Base-by-base conservation (phyloP, 2,888 invertebrate species). In the Melangyna quadrimaculata region DNA sequence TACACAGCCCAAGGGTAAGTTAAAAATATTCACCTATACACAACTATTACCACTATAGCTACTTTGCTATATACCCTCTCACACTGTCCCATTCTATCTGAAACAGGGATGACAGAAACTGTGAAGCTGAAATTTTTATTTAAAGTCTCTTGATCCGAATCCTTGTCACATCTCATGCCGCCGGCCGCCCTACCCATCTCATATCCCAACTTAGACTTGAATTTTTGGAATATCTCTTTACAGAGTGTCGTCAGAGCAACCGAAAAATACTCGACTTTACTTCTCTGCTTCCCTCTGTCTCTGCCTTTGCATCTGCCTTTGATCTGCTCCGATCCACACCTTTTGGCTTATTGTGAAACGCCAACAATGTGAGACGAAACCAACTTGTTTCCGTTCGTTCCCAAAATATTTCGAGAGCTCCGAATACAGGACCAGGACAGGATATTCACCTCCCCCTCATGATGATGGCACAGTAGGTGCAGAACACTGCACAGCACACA, bases 1-100 rank as follows among this genome's bases (percentile, higher is more conserved):
- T 92, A 78, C 92, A 92, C 87, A 92, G 92, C 88, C 91, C 91
- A 65, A 89, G 92, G 90, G 92, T 92, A 88, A 92, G 92, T 90
- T 87, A 67, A 75, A 70, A 75, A 65, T n/a, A n/a, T 35, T 51
- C 59, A 74, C 43, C 69, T 82, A n/a, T n/a, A 29, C 55, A 14
- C 53, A 71, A 67, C 51, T 63, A 75, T 78, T 87, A 74, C 81
- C 51, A 43, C 3, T 7, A 19, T 29, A 8, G 3, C 12, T 17
- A 40, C 51, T 4, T 5, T 12, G 29, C 32, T 19, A 27, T 59
- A n/a, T 40, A 17, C 17, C n/a, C 63, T 55, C 45, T 43, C 63
- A 51, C 19, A 43, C 65, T 45, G 14, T 12, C 17, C 12, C 45
- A 12, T 40, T 40, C 29, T 48, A 32, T 48, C 59, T 32, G 19